A percentile compares a stretch with the other conserved stretches of the same genome.
phyloP scores from a whole-genome alignment of 2,888 invertebrate species.

The Nineta flava region DNA sequence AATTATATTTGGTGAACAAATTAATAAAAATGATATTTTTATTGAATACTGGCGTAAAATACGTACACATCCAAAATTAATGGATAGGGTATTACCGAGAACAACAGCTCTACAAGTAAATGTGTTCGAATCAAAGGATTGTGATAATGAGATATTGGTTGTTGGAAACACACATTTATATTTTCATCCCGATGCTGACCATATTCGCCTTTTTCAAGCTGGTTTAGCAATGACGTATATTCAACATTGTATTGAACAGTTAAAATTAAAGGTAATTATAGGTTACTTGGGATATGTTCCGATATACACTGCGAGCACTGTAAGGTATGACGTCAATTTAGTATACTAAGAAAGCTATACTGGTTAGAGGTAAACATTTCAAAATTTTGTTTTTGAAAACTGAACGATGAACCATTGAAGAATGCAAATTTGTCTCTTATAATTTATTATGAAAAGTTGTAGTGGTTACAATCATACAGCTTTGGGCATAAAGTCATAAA shows the following conservation, averaged over 20 bases:
- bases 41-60: constrained; percentile 38
- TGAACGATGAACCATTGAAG: no score
- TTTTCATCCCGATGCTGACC: constrained; percentile 82
- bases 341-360: no score
- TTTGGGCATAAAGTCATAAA: no score
- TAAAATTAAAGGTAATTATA: constrained; percentile 17
- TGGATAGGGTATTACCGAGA: constrained; percentile 38
- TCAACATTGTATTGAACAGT: constrained; percentile 32
- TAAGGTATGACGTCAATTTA: no score
- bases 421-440: no score
- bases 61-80: constrained; percentile 34
- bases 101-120: constrained; percentile 46
- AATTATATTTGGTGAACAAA: constrained; percentile 38
- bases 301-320: no score
- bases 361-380: no score
- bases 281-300: no score
- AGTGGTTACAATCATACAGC: no score
- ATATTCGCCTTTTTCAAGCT: constrained; percentile 74
- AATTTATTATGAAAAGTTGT: no score
- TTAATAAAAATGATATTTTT: constrained; percentile 35
- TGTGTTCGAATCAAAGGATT: constrained; percentile 38
- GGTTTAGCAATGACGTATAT: constrained; percentile 57
- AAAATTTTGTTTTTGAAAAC: no score
- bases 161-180: constrained; percentile 82
- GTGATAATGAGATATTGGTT: constrained; percentile 39